These are phyloP conservation scores for Ptilorrhoa leucosticta DNA, from an alignment of 2,113 vertebrate genomes.

Conservation along the genomic window DNA sequence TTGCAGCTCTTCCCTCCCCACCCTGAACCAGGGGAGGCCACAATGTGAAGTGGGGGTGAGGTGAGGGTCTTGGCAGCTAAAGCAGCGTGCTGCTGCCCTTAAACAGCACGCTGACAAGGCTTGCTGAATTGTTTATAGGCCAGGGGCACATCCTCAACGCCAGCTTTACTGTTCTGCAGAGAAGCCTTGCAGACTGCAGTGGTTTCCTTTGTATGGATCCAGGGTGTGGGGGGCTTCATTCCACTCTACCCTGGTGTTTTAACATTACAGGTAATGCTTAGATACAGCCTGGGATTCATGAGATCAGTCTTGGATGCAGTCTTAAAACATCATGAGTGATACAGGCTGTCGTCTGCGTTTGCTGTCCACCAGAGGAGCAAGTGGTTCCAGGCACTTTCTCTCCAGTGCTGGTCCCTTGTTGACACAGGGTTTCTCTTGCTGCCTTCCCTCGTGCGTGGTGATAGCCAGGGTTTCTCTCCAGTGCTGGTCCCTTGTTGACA, in stretches of 20 bases:
- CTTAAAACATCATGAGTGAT: accelerated
- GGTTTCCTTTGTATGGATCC: background rate
- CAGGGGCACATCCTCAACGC: accelerated
- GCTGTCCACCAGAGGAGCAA: background rate
- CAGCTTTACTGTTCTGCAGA: background rate
- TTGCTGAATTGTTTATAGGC: background rate
- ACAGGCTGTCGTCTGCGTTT: background rate
- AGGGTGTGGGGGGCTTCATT: background rate
- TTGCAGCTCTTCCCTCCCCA: background rate
- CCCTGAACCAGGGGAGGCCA: background rate
- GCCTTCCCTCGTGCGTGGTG: background rate
- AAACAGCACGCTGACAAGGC: background rate
- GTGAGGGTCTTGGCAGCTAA: background rate
- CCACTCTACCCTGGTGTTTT: background rate
- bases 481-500: background rate
- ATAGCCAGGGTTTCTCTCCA: background rate
- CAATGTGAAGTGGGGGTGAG: background rate
- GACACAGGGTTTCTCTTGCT: background rate
- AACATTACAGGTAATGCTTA: background rate
- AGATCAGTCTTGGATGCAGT: background rate
- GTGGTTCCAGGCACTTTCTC: background rate
- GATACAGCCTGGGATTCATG: background rate
- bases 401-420: background rate
- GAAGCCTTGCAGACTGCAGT: background rate
- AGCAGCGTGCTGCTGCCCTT: background rate